Evolutionary conservation across 2,113 vertebrate species (phyloP), one percentile per base, ranked within the genome.

Genomic region (Macquaria australasica): DNA sequence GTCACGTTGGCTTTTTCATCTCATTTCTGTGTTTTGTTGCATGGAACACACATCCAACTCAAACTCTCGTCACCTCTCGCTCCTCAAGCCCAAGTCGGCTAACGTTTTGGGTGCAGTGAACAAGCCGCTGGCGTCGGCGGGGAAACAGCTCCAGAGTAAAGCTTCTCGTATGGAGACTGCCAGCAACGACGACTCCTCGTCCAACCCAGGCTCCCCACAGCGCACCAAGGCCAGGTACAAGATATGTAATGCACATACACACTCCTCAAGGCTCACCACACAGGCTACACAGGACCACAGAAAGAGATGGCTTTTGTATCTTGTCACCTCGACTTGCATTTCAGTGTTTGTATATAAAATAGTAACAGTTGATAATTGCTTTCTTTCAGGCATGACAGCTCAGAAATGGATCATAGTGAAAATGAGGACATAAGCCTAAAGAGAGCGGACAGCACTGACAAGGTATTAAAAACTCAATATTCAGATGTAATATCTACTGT

Each of bases 61-160:
- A 60, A 43, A n/a, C 21, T 58, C 4, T 1, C n/a, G 8, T 48
- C 12, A 1, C 16, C 14, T 48, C 5, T 48, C 28, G 4, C 18
- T 69, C 28, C 94, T 94, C 87, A 89, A 99, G 98, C 98, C 98
- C 67, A 99, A 99, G 96, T 97, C 98, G 43, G 97, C 98, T 67
- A 99, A 99, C 85, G 98, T 99, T 85, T 95, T 99, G 82, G 98
- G 98, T 34, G 98, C 98, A 23, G 97, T 99, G 79, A 99, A 99
- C 96, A 99, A 99, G 94, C 98, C 98, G 4, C 95, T 99, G 91
- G 96, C 98, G 21, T 96, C 98, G 78, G 98, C 98, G 73, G 98
- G 98, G 85, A 99, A 99, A 88, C 98, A 97, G 81, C 96, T 97
- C 82, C 98, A 99, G 89, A 98, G 96, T 88, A 99, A 99, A 95